Evolutionary conservation across 2,113 vertebrate species (phyloP).

Genomic region (Anser cygnoides): DNA sequence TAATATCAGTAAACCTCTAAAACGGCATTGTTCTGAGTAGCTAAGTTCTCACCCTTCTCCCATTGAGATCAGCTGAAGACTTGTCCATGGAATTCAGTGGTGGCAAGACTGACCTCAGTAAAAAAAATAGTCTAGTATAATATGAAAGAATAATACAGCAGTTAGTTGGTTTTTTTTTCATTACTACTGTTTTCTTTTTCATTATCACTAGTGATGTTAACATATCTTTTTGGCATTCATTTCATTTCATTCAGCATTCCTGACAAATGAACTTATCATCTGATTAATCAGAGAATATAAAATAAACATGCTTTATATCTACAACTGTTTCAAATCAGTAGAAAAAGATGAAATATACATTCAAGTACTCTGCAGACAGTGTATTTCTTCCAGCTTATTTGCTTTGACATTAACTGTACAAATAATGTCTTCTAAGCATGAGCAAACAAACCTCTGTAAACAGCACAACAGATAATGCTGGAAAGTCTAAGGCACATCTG

Average conservation of each 20-base stretch:
- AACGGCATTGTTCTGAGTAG: neutral
- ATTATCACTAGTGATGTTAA: neutral
- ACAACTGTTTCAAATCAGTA: constrained; percentile 5
- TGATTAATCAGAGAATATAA: neutral
- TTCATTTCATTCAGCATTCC: neutral
- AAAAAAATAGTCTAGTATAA: neutral
- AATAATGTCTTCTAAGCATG: constrained; percentile 17
- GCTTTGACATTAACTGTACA: constrained; percentile 36
- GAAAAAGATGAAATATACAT: neutral
- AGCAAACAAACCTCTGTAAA: neutral
- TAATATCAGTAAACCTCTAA: neutral
- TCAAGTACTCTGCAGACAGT: neutral
- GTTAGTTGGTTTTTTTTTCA: neutral
- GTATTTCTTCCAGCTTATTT: constrained; percentile 29
- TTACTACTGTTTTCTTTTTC: neutral
- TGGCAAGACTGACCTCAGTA: neutral
- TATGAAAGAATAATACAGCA: neutral
- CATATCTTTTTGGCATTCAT: neutral
- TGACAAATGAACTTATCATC: neutral
- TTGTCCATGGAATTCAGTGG: neutral
- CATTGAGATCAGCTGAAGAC: neutral
- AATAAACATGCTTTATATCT: neutral
- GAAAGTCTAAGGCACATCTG: neutral
- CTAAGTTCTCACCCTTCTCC: neutral
- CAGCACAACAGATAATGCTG: neutral